A percentile compares a stretch with the other conserved stretches of the same genome.
Evolutionary conservation across 2,888 invertebrate genomes (phyloP).

Genomic region (Rhingia rostrata): DNA sequence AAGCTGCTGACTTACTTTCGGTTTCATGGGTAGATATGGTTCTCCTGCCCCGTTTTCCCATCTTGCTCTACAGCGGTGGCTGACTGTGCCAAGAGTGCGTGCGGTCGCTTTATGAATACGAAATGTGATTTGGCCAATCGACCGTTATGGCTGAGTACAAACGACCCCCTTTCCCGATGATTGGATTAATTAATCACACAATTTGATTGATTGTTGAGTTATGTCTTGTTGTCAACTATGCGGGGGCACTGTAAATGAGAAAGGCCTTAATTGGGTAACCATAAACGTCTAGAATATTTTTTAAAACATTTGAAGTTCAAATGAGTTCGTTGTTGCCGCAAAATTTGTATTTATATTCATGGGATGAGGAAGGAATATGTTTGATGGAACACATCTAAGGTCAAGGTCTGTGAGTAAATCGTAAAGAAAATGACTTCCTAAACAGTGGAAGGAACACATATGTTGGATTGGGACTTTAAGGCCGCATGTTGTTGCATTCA

Average conservation of each 20-base stretch:
- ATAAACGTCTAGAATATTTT: conserved; percentile 36
- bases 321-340: not conserved
- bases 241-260: not conserved
- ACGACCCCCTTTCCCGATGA: conserved; percentile 31
- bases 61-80: too few relatives aligned
- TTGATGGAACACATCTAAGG: conserved; percentile 9
- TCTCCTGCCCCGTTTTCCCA: not conserved
- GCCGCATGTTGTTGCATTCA: too few relatives aligned
- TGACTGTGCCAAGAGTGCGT: conserved; percentile 44
- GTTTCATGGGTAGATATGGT: not conserved
- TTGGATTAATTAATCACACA: conserved; percentile 51
- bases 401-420: conserved; percentile 28
- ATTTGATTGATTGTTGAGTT: conserved; percentile 55
- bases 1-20: conserved; percentile 55
- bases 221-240: conserved; percentile 4
- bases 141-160: conserved; percentile 39
- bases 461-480: too few relatives aligned
- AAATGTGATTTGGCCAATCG: conserved; percentile 42
- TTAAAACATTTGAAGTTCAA: conserved; percentile 15
- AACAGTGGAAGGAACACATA: too few relatives aligned
- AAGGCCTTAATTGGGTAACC: conserved; percentile 23
- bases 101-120: conserved; percentile 54
- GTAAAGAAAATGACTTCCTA: too few relatives aligned
- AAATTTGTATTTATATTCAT: not conserved
- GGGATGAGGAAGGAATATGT: not conserved